Evolutionary conservation across 2,797 vertebrate species (phyloP).

Genomic region (Falco concolor): DNA sequence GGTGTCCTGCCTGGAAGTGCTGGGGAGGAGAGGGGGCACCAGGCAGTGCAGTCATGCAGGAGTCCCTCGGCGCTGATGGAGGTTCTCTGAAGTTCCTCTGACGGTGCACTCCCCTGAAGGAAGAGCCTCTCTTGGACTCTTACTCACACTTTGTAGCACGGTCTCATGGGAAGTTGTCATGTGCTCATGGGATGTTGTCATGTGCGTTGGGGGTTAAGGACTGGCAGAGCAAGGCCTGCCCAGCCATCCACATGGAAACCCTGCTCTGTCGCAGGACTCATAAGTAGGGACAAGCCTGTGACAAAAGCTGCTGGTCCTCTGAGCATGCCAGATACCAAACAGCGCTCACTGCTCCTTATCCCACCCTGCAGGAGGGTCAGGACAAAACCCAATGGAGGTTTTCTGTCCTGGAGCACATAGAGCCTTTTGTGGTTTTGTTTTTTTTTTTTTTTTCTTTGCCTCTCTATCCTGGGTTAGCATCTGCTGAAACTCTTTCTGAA

Average conservation of each 20-base stretch:
- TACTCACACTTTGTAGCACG: fast-evolving
- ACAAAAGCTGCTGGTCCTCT: fast-evolving
- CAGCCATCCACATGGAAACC: no score
- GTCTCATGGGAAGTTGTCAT: no score
- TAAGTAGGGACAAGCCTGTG: fast-evolving
- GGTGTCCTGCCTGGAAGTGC: neutral
- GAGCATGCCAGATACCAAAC: fast-evolving
- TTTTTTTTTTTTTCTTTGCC: neutral
- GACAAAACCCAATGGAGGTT: neutral
- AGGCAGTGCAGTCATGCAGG: fast-evolving
- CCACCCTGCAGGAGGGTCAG: neutral
- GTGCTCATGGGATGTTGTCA: neutral
- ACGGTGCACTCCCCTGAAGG: neutral
- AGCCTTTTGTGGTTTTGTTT: neutral
- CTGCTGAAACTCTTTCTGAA: neutral
- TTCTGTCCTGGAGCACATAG: neutral
- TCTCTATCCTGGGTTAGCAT: neutral
- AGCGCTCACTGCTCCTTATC: neutral
- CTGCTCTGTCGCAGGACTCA: fast-evolving
- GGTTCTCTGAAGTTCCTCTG: neutral
- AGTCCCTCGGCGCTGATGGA: fast-evolving
- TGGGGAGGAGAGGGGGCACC: neutral
- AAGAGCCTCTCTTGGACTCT: neutral
- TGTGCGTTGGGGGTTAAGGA: neutral
- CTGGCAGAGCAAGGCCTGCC: neutral